Percentiles rank a stretch among this genome's conserved stretches.
Conservation (phyloP, 2,113 vertebrate genomes). For the Cyrtonyx montezumae region DNA sequence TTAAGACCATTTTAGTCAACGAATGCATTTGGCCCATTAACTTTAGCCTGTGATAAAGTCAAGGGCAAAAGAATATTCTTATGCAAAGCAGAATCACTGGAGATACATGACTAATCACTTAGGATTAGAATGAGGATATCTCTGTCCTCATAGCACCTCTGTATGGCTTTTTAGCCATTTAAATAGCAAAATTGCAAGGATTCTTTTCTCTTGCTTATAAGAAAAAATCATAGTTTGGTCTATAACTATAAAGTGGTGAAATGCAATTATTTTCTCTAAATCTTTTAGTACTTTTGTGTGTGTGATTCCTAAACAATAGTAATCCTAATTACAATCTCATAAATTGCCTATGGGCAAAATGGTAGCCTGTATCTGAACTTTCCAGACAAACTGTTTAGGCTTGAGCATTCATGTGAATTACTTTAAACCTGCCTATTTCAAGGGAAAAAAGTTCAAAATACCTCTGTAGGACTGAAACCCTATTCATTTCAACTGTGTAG, state of each 20-base stretch:
- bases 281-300: slow-evolving; percentile 34
- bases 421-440: slow-evolving; percentile 7
- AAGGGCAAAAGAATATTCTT: slow-evolving; percentile 64
- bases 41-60: slow-evolving; percentile 65
- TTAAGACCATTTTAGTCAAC: slow-evolving; percentile 55
- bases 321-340: slow-evolving; percentile 34
- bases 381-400: not conserved
- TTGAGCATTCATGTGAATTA: slow-evolving; percentile 15
- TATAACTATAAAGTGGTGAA: slow-evolving; percentile 12
- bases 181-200: not conserved
- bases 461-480: not conserved
- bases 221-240: slow-evolving; percentile 26
- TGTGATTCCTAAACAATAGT: slow-evolving; percentile 57
- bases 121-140: slow-evolving; percentile 56
- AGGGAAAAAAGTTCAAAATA: slow-evolving; percentile 5
- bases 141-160: slow-evolving; percentile 23
- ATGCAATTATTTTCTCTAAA: slow-evolving; percentile 51
- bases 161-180: not conserved
- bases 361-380: not conserved
- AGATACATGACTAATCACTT: slow-evolving; percentile 46
- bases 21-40: slow-evolving; percentile 67
- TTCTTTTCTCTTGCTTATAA: slow-evolving; percentile 5
- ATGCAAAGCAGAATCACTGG: slow-evolving; percentile 54
- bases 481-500: not conserved
- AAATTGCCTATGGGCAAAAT: slow-evolving; percentile 39